These are phyloP conservation scores for Pterocles orientalis DNA, from an alignment of 2,113 vertebrate species.

Conservation along the genomic window DNA sequence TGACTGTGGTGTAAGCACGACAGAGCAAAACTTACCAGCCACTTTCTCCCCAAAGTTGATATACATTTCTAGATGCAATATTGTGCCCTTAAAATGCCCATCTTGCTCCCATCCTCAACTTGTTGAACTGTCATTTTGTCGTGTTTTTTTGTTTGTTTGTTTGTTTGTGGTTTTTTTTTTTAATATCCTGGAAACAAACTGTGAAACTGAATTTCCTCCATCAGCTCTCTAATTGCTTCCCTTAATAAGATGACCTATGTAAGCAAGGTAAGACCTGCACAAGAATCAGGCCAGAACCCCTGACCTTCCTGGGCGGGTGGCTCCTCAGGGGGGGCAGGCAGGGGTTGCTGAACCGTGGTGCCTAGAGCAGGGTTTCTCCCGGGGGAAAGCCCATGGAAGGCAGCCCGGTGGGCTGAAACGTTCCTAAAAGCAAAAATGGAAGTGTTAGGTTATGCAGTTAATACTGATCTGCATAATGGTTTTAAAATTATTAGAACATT, in stretches of 20 bases:
- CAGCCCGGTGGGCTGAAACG: rapidly evolving
- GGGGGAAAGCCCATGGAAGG: not conserved
- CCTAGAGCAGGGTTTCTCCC: rapidly evolving
- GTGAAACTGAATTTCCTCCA: not conserved
- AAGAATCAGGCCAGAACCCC: not conserved
- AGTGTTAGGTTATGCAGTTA: not conserved
- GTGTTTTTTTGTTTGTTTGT: too few relatives aligned
- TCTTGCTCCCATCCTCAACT: not conserved
- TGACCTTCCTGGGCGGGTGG: not conserved
- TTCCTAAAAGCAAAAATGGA: not conserved
- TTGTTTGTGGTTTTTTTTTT: not conserved
- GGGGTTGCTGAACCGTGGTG: not conserved
- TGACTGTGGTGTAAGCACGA: not conserved
- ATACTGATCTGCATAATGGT: not conserved
- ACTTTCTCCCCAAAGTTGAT: not conserved
- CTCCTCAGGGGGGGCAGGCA: not conserved
- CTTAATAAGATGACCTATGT: not conserved
- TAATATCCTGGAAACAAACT: not conserved
- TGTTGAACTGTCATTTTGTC: not conserved
- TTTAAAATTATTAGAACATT: not conserved
- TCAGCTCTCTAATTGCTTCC: not conserved
- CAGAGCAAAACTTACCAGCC: not conserved
- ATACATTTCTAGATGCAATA: not conserved
- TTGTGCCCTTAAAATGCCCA: not conserved
- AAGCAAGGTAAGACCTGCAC: not conserved